phyloP scores from a whole-genome alignment of 2,797 vertebrate species.

The Sebastes aleutianus region DNA sequence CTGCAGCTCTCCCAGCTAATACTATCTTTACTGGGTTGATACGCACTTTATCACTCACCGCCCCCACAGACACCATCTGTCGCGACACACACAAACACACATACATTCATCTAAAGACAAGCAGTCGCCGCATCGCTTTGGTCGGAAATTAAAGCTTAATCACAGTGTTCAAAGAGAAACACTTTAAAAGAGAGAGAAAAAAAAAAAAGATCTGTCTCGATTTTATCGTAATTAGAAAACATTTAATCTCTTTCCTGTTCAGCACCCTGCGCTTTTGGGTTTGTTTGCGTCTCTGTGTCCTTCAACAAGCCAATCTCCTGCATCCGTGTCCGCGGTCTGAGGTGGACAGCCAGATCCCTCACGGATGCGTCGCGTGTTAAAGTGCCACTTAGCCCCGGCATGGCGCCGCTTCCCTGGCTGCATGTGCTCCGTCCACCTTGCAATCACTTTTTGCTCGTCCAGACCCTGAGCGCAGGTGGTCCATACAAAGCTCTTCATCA shows the following conservation, averaged over 20 bases:
- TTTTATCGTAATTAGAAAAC: slow-evolving; percentile 12
- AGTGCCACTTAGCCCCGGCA: slow-evolving; percentile 53
- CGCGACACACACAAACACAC: slow-evolving; percentile 43
- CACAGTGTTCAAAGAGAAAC: slow-evolving; percentile 21
- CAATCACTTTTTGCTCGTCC: slow-evolving; percentile 57
- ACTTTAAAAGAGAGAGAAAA: neutral
- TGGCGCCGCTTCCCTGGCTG: slow-evolving; percentile 22
- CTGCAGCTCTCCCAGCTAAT: slow-evolving; percentile 67
- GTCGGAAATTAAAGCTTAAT: slow-evolving; percentile 49
- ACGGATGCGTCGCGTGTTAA: slow-evolving; percentile 33
- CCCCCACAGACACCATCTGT: slow-evolving; percentile 62
- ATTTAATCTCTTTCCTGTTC: slow-evolving; percentile 25
- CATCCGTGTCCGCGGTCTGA: neutral
- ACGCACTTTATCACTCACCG: slow-evolving; percentile 57
- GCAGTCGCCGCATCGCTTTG: slow-evolving; percentile 3
- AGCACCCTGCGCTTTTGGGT: neutral
- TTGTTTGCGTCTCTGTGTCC: slow-evolving; percentile 40
- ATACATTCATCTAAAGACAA: slow-evolving; percentile 27
- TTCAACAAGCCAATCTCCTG: slow-evolving; percentile 35
- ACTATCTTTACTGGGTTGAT: slow-evolving; percentile 64
- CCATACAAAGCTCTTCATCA: slow-evolving; percentile 58
- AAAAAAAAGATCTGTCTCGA: neutral
- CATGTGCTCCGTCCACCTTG: slow-evolving; percentile 37
- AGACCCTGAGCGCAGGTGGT: slow-evolving; percentile 66
- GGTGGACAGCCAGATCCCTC: slow-evolving; percentile 12